These are phyloP conservation scores for Apis dorsata DNA, from an alignment of 1,140 invertebrate genomes.

Conservation along the genomic window DNA sequence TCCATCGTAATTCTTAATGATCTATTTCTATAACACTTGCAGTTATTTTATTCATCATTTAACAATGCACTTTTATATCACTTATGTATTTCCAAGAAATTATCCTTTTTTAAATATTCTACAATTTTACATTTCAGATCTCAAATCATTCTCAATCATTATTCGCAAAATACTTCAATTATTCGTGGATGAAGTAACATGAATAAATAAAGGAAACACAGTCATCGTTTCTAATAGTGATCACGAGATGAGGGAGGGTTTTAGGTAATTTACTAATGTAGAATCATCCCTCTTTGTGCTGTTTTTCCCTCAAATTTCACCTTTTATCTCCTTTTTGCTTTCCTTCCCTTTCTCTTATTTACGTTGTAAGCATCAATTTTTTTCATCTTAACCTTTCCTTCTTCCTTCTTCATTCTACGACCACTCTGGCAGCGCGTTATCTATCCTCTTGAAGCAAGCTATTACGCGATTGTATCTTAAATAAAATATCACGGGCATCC, in stretches of 20 bases:
- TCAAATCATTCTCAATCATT: too few relatives aligned
- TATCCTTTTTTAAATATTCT: too few relatives aligned
- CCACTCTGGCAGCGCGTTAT: slow-evolving; percentile 63
- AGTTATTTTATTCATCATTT: too few relatives aligned
- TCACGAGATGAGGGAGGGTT: not conserved
- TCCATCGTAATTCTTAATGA: too few relatives aligned
- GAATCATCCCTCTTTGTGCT: slow-evolving; percentile 43
- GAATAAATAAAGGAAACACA: slow-evolving; percentile 28
- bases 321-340: slow-evolving; percentile 22
- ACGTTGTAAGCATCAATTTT: not conserved
- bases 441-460: slow-evolving; percentile 72
- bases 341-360: not conserved
- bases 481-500: slow-evolving; percentile 75
- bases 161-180: not conserved
- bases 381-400: slow-evolving; percentile 28
- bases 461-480: slow-evolving; percentile 79
- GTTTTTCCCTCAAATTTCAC: not conserved
- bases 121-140: too few relatives aligned
- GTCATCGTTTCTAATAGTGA: slow-evolving; percentile 27
- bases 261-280: slow-evolving; percentile 75
- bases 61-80: too few relatives aligned
- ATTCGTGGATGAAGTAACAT: slow-evolving; percentile 8
- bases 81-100: too few relatives aligned
- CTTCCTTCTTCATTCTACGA: not conserved
- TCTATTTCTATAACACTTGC: too few relatives aligned